These are phyloP conservation scores for Achroia grisella DNA, from an alignment of 1,140 invertebrate genomes.

Conservation along the genomic window DNA sequence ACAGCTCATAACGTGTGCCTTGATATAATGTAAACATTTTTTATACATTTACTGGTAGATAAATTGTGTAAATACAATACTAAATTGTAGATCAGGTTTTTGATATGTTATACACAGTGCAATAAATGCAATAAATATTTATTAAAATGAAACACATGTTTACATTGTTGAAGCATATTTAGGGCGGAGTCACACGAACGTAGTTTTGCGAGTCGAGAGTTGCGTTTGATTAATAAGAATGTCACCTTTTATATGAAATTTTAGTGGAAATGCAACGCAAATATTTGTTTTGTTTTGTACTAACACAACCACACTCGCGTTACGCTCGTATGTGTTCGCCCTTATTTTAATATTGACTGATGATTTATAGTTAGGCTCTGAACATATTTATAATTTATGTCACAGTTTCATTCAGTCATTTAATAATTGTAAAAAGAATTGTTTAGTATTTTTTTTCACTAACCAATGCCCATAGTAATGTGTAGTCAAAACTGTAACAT, in stretches of 20 bases:
- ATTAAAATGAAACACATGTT: conserved; percentile 28
- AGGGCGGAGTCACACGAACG: background rate
- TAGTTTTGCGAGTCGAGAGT: too few species aligned
- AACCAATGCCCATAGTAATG: conserved; percentile 38
- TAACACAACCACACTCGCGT: too few species aligned
- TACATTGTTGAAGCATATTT: conserved; percentile 8
- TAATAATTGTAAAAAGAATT: conserved; percentile 1
- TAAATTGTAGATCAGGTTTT: conserved; percentile 24
- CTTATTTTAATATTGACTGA: conserved; percentile 7
- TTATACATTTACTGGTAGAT: conserved; percentile 23
- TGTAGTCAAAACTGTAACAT: conserved; percentile 35
- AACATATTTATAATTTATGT: conserved; percentile 5
- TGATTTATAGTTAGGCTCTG: conserved; percentile 2
- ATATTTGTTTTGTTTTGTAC: too few species aligned
- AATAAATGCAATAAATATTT: conserved; percentile 52
- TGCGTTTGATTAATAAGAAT: too few species aligned
- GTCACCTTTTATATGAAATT: too few species aligned
- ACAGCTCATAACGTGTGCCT: conserved; percentile 54
- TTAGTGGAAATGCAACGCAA: too few species aligned
- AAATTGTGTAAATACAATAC: conserved; percentile 16
- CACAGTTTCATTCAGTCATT: conserved; percentile 5
- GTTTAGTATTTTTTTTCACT: conserved; percentile 40
- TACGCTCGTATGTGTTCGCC: too few species aligned
- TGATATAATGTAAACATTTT: conserved; percentile 33
- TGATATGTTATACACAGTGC: conserved; percentile 45